Conservation (phyloP, 2,888 invertebrate genomes). For the Scelioninae gen. 1 region DNA sequence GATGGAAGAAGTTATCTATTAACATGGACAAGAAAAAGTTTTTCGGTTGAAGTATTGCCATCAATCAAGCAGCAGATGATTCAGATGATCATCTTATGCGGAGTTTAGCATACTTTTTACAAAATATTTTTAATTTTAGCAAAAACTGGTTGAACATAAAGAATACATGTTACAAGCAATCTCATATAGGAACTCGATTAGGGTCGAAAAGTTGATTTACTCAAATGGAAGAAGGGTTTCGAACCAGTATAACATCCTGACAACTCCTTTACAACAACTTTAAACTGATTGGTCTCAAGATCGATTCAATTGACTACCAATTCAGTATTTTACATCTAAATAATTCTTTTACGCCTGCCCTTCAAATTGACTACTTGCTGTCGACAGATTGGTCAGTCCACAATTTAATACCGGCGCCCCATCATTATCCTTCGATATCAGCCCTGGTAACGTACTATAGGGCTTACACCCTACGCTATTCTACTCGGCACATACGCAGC, state of each 20-base stretch:
- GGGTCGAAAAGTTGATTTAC: no score
- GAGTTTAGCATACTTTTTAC: not conserved
- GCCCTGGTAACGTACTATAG: constrained; percentile 60
- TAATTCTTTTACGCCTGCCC: constrained; percentile 35
- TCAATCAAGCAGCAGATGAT: constrained; percentile 14
- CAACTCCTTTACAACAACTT: constrained; percentile 7
- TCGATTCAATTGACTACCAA: constrained; percentile 35
- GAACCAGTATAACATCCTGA: not conserved
- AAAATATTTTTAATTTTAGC: not conserved
- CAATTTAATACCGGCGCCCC: constrained; percentile 79
- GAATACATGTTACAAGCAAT: not conserved
- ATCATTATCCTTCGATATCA: constrained; percentile 75
- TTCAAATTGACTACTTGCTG: constrained; percentile 67
- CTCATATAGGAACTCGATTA: no score
- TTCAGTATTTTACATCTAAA: constrained; percentile 47
- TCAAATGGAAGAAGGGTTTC: not conserved
- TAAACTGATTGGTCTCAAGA: constrained; percentile 24
- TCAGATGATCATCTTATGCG: constrained; percentile 10
- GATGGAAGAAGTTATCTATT: constrained; percentile 9
- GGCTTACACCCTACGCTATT: constrained; percentile 42
- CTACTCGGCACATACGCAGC: constrained; percentile 20
- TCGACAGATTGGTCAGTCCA: constrained; percentile 78
- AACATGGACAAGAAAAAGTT: constrained; percentile 12
- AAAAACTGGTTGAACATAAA: not conserved
- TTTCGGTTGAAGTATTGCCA: not conserved